Evolutionary conservation across 2,797 vertebrate genomes (phyloP), one percentile per base, ranked within the genome.

Genomic region (Scleropages formosus): DNA sequence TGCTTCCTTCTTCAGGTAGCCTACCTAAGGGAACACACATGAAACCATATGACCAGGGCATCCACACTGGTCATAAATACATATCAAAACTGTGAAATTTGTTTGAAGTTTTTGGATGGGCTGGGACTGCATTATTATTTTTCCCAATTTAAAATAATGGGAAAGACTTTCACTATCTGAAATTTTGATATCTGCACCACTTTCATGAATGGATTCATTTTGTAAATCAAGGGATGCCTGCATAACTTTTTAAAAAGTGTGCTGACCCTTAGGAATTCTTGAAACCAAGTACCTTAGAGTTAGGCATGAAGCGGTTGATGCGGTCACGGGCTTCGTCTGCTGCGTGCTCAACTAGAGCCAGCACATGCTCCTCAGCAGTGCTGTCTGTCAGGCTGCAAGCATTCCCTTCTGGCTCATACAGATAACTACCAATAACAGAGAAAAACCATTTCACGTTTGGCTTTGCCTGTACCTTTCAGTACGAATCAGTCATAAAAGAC

Each of bases 291-390:
- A 99, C 97, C 96, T 98, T 98, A 78, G 96, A 95, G 78, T 92
- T 95, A 0, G 97, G 95, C 80, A 97, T 95, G 77, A 95, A 94
- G 78, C 93, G 90, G 90, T 87, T 95, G 89, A 99, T 94, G 79
- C 97, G 93, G 83, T 98, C 97, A 0, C 96, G 93, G 24, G 97
- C 97, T 91, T 99, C 97, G n/a, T 99, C 97, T 0, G 97, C 98
- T 0, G 98, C 96, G 0, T 99, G 97, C 80, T 99, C 98, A 79
- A 97, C 98, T 53, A 99, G 90, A 0, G 96, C 97, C 81, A 98
- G 85, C 74, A 99, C 97, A 0, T 98, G 97, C 79, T 99, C 98
- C 86, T 99, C 98, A 0, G 96, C 96, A 0, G 98, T 99, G 82
- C 96, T 98, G 90, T 99, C 98, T 0, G 98, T 98, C 86, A 95